These are phyloP conservation scores for Drosophila macrothrix DNA, from an alignment of 2,888 invertebrate species.

Conservation along the genomic window DNA sequence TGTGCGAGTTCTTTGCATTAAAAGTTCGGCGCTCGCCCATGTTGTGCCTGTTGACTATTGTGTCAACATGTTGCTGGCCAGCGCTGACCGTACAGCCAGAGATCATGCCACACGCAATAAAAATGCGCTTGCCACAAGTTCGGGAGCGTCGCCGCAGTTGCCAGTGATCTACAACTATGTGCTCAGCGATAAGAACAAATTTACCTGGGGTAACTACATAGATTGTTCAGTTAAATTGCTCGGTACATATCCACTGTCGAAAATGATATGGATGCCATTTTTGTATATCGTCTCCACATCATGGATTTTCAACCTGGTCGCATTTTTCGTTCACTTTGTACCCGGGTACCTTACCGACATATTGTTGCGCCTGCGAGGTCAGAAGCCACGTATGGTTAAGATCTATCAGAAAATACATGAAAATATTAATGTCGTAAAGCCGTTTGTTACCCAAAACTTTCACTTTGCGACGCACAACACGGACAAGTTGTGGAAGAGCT, in stretches of 20 bases:
- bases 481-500: slow-evolving; percentile 83
- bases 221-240: slow-evolving; percentile 83
- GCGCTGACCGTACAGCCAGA: slow-evolving; percentile 84
- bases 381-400: slow-evolving; percentile 87
- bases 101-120: neutral
- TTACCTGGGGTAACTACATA: slow-evolving; percentile 92
- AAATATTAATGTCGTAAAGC: slow-evolving; percentile 89
- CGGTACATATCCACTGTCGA: slow-evolving; percentile 87
- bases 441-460: slow-evolving; percentile 87
- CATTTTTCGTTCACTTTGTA: slow-evolving; percentile 87
- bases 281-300: slow-evolving; percentile 85
- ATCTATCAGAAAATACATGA: slow-evolving; percentile 93
- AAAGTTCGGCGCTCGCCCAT: slow-evolving; percentile 68
- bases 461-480: slow-evolving; percentile 88
- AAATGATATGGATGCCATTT: slow-evolving; percentile 89
- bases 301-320: slow-evolving; percentile 83
- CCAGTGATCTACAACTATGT: slow-evolving; percentile 90
- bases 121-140: slow-evolving; percentile 34
- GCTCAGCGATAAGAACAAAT: slow-evolving; percentile 91
- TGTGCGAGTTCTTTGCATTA: slow-evolving; percentile 80
- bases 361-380: slow-evolving; percentile 62
- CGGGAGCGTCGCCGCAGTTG: neutral
- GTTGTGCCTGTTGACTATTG: slow-evolving; percentile 86
- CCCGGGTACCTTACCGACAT: slow-evolving; percentile 88
- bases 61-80: slow-evolving; percentile 85